Conservation (phyloP, 1,140 invertebrate species). For the Ericerus pela region DNA sequence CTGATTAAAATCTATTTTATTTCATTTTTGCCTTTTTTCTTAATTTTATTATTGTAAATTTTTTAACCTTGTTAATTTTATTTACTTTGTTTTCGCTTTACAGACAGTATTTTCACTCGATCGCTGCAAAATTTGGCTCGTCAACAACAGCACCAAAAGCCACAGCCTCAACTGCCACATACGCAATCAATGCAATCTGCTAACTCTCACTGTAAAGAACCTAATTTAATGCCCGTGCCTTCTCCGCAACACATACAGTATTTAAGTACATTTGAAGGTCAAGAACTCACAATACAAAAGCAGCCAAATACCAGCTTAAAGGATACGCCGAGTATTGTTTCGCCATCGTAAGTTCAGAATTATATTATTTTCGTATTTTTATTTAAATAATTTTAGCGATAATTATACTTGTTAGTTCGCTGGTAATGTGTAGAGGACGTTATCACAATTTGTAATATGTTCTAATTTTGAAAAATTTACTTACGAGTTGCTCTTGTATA, state of each 20-base stretch:
- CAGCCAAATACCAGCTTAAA: conserved; percentile 85
- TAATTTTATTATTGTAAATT: background rate
- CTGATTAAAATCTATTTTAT: too few species aligned
- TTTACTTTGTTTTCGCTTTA: conserved; percentile 28
- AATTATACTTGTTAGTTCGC: too few species aligned
- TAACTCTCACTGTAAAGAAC: conserved; percentile 44
- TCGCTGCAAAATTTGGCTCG: conserved; percentile 40
- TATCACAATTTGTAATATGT: too few species aligned
- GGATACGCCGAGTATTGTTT: conserved; percentile 41
- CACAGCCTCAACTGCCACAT: conserved; percentile 21
- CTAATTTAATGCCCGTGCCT: conserved; percentile 87
- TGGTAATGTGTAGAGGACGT: too few species aligned
- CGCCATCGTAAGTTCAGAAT: conserved; percentile 46
- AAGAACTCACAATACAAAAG: conserved; percentile 91
- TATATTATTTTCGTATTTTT: too few species aligned
- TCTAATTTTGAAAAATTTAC: too few species aligned
- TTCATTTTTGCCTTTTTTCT: background rate
- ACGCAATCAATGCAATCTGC: conserved; percentile 14
- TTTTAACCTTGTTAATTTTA: background rate
- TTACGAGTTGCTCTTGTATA: too few species aligned
- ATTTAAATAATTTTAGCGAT: too few species aligned
- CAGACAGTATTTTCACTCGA: conserved; percentile 63
- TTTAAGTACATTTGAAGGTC: conserved; percentile 86
- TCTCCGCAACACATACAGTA: conserved; percentile 93
- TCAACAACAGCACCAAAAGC: conserved; percentile 52